A percentile compares a stretch with the other conserved stretches of the same genome.
These are phyloP conservation scores for Drosophila bocqueti DNA, from an alignment of 1,140 invertebrate species.

Conservation along the genomic window DNA sequence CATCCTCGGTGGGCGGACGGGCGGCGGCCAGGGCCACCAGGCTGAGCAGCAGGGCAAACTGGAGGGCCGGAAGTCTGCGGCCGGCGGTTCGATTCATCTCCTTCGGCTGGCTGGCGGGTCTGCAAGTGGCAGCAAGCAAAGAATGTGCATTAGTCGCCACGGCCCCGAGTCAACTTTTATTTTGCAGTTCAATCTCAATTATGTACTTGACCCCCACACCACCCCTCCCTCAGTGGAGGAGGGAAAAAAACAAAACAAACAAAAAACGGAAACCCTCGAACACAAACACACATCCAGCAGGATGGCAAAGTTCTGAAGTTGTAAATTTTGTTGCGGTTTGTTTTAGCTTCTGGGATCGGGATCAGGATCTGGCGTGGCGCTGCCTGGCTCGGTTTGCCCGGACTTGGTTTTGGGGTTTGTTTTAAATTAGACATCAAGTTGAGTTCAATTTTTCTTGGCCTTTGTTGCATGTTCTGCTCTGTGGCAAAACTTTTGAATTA, in stretches of 20 bases:
- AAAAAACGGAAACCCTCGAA: conserved; percentile 13
- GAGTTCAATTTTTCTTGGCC: conserved; percentile 70
- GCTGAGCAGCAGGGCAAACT: conserved; percentile 45
- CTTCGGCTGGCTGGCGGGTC: conserved; percentile 38
- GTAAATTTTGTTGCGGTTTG: conserved; percentile 76
- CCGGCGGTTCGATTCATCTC: conserved; percentile 68
- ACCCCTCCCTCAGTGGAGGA: not conserved
- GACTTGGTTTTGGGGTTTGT: conserved; percentile 58
- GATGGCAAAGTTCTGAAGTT: conserved; percentile 64
- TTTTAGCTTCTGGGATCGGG: conserved; percentile 59
- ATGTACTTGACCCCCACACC: conserved; percentile 41
- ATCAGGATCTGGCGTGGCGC: conserved; percentile 33
- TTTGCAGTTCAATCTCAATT: conserved; percentile 72
- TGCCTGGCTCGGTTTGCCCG: conserved; percentile 20
- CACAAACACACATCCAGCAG: conserved; percentile 16
- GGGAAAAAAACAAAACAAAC: conserved; percentile 6
- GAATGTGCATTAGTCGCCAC: conserved; percentile 57
- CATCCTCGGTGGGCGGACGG: conserved; percentile 49
- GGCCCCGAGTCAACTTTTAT: conserved; percentile 46
- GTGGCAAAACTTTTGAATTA: conserved; percentile 71
- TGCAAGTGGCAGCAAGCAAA: conserved; percentile 51
- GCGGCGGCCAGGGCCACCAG: conserved; percentile 20
- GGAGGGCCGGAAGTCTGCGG: conserved; percentile 44
- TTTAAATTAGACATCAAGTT: conserved; percentile 79
- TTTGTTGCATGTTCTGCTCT: conserved; percentile 61